Percentiles rank a stretch among this genome's conserved stretches.
Conservation (phyloP, 2,797 vertebrate genomes). For the Acanthornis magna region DNA sequence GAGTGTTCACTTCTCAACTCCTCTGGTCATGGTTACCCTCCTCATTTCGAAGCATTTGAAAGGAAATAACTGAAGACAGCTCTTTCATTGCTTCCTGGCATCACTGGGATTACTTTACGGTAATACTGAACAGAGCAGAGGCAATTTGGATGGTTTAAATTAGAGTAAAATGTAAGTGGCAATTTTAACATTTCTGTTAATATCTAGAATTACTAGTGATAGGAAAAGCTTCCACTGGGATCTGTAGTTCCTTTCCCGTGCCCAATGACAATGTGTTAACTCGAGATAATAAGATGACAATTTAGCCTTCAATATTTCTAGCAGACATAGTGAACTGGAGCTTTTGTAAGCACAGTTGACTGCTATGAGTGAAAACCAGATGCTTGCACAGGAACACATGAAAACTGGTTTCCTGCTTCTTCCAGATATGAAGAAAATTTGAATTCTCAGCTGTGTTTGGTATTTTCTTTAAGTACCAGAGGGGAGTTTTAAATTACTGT, state of each 20-base stretch:
- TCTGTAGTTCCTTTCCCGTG: not conserved
- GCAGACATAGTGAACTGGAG: not conserved
- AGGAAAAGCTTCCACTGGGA: not conserved
- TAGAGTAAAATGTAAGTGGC: not conserved
- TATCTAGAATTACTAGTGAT: not conserved
- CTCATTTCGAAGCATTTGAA: not conserved
- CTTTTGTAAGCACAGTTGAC: not conserved
- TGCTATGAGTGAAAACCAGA: not conserved
- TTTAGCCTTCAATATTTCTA: not conserved
- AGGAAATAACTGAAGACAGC: not conserved
- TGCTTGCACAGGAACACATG: not conserved
- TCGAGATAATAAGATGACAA: not conserved
- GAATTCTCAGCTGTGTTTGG: conserved; percentile 55
- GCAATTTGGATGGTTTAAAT: not conserved
- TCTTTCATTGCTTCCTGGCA: not conserved
- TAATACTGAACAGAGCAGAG: not conserved
- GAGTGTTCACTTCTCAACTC: not conserved
- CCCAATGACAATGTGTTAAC: not conserved
- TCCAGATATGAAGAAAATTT: conserved; percentile 21
- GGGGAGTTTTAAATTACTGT: conserved; percentile 19
- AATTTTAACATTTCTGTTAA: not conserved
- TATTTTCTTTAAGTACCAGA: conserved; percentile 43
- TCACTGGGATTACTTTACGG: not conserved
- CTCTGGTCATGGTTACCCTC: not conserved
- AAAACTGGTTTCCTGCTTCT: conserved; percentile 4